Percentiles rank a stretch among this genome's conserved stretches.
phyloP scores from a whole-genome alignment of 2,113 vertebrate species.

The Ammodytes dubius region DNA sequence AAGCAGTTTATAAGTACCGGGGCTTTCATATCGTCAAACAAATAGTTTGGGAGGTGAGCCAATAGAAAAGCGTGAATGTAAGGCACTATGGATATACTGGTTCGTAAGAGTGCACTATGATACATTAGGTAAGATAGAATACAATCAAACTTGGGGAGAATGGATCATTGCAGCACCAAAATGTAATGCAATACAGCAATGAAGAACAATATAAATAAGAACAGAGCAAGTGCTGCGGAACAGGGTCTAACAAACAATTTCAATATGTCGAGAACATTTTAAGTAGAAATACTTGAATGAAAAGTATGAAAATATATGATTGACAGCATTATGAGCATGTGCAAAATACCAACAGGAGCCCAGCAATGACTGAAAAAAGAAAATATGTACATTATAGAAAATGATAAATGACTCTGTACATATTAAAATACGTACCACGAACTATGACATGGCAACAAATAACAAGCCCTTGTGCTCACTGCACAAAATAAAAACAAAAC shows the following conservation, averaged over 20 bases:
- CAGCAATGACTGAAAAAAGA: constrained; percentile 22
- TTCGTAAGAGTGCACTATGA: constrained; percentile 42
- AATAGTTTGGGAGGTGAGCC: constrained; percentile 21
- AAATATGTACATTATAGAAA: constrained; percentile 43
- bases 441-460: constrained; percentile 76
- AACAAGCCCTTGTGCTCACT: constrained; percentile 85
- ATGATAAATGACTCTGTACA: constrained; percentile 34
- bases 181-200: constrained; percentile 39
- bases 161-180: constrained; percentile 60
- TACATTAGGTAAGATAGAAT: constrained; percentile 30
- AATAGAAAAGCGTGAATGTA: constrained; percentile 54
- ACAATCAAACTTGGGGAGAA: constrained; percentile 27
- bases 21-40: constrained; percentile 19
- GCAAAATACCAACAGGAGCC: constrained; percentile 64
- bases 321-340: constrained; percentile 67
- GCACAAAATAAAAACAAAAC: constrained; percentile 86
- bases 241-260: constrained; percentile 26
- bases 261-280: constrained; percentile 38
- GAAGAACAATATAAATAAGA: constrained; percentile 59
- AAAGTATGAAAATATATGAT: constrained; percentile 62
- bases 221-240: constrained; percentile 40
- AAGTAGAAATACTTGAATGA: constrained; percentile 53
- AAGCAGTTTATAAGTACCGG: constrained; percentile 22
- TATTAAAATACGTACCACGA: constrained; percentile 56
- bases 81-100: constrained; percentile 82